Conservation (phyloP, 2,113 vertebrate species). For the Oryzias celebensis region DNA sequence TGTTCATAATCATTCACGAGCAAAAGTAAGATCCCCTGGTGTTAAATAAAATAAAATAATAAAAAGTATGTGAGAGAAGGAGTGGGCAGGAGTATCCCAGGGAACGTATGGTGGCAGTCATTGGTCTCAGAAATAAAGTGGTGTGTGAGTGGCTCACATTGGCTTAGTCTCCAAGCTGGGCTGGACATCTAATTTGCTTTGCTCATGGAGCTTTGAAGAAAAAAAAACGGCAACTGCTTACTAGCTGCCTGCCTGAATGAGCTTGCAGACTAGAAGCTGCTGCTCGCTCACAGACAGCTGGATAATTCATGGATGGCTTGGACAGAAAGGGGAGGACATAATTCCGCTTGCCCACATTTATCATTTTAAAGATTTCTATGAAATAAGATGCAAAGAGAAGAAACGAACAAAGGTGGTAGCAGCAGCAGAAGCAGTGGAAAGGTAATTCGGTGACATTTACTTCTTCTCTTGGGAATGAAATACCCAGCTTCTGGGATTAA, state of each 20-base stretch:
- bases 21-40: too few species aligned
- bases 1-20: too few species aligned
- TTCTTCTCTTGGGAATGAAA: conserved; percentile 59
- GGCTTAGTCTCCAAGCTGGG: conserved; percentile 80
- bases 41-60: neutral
- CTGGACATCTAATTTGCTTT: conserved; percentile 81
- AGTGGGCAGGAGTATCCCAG: conserved; percentile 59
- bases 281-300: conserved; percentile 77
- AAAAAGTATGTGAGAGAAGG: conserved; percentile 27
- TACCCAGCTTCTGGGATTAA: conserved; percentile 63
- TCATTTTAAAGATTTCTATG: conserved; percentile 49
- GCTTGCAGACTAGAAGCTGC: conserved; percentile 61
- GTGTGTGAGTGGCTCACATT: conserved; percentile 83
- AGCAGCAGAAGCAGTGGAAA: conserved; percentile 37
- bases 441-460: conserved; percentile 73
- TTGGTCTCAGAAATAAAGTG: conserved; percentile 74
- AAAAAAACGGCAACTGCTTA: conserved; percentile 81
- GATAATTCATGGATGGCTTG: conserved; percentile 71
- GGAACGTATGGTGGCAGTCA: conserved; percentile 64
- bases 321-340: conserved; percentile 32
- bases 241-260: conserved; percentile 61
- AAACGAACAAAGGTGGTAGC: conserved; percentile 24
- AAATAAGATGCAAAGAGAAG: conserved; percentile 46
- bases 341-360: conserved; percentile 54
- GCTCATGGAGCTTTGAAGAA: conserved; percentile 85